These are phyloP conservation scores for Vanacampus margaritifer DNA, from an alignment of 2,113 vertebrate genomes.

Conservation along the genomic window DNA sequence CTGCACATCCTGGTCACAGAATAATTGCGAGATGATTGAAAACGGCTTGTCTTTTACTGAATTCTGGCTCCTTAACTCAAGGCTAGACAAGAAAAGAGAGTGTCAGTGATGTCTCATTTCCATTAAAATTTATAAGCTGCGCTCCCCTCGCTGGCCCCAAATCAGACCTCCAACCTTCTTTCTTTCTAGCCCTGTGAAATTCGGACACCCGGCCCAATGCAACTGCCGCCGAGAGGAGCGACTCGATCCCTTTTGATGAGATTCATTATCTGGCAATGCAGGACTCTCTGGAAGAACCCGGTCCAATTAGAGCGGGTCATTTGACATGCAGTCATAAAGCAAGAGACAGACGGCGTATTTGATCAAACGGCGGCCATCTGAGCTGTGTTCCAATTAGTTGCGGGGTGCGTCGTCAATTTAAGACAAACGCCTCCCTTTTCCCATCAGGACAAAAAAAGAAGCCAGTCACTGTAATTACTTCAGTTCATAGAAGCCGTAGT, in stretches of 20 bases:
- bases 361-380: not conserved
- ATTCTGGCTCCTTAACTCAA: not conserved
- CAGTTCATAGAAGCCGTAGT: not conserved
- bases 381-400: not conserved
- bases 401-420: not conserved
- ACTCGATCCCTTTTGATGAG: not conserved
- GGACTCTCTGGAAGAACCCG: not conserved
- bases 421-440: not conserved
- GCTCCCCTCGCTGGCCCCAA: not conserved
- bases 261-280: not conserved
- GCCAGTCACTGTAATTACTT: not conserved
- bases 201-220: not conserved
- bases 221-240: not conserved
- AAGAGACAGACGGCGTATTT: not conserved
- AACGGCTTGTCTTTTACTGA: not conserved
- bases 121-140: not conserved
- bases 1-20: not conserved
- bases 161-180: not conserved
- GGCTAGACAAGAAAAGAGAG: not conserved
- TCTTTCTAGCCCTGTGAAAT: not conserved
- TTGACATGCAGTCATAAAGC: not conserved
- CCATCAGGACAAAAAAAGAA: not conserved
- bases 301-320: conserved; percentile 2
- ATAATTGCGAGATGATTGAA: not conserved
- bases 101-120: not conserved